phyloP scores from a whole-genome alignment of 2,797 vertebrate species.

The Lepidocolaptes lacrymiger region DNA sequence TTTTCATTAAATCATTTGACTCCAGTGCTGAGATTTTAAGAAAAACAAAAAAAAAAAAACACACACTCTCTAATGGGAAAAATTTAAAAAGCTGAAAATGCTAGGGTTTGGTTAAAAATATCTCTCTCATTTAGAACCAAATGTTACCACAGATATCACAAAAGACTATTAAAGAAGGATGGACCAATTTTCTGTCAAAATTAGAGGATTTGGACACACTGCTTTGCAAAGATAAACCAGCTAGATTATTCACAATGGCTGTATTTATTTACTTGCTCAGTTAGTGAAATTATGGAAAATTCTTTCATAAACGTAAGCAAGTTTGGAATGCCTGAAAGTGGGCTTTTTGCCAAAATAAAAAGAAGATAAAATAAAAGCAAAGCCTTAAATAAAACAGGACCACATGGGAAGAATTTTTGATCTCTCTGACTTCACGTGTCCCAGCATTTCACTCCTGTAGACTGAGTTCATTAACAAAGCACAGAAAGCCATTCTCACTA shows the following conservation, averaged over 20 bases:
- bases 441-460: not conserved
- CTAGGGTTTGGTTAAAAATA: not conserved
- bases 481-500: not conserved
- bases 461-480: not conserved
- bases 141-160: not conserved
- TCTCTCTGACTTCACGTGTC: not conserved
- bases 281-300: not conserved
- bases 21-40: not conserved
- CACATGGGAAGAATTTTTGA: not conserved
- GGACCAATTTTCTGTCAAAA: not conserved
- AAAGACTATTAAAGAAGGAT: not conserved
- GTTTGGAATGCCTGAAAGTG: not conserved
- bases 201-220: not conserved
- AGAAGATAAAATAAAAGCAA: not conserved
- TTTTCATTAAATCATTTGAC: not conserved
- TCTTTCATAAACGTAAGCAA: slow-evolving; percentile 2
- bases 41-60: not conserved
- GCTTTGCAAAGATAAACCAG: not conserved
- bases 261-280: not conserved
- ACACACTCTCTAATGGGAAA: not conserved
- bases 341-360: not conserved
- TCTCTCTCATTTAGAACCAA: not conserved
- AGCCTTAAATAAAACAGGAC: not conserved
- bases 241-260: not conserved
- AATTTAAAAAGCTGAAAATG: not conserved